These are phyloP conservation scores for Pygocentrus nattereri DNA, from an alignment of 2,797 vertebrate genomes.

Conservation along the genomic window DNA sequence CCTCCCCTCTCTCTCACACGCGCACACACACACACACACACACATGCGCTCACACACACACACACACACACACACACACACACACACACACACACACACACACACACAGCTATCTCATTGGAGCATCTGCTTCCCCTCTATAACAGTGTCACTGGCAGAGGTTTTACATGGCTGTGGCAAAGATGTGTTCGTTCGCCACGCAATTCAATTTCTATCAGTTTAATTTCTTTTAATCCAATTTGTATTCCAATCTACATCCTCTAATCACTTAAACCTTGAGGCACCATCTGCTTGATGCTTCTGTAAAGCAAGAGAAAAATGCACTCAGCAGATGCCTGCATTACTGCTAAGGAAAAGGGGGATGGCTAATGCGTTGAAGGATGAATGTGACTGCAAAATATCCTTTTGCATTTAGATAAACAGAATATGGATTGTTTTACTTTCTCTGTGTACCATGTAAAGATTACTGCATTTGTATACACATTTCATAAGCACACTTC, in stretches of 20 bases:
- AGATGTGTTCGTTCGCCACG: conserved; percentile 82
- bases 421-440: not conserved
- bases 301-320: conserved; percentile 72
- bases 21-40: too few species aligned
- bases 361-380: conserved; percentile 42
- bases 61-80: not conserved
- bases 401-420: not conserved
- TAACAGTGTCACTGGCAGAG: conserved; percentile 86
- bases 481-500: not conserved
- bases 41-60: too few species aligned
- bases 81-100: too few species aligned
- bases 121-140: conserved; percentile 94
- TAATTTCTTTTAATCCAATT: conserved; percentile 99
- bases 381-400: conserved; percentile 62
- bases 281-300: conserved; percentile 91
- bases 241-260: conserved; percentile 98
- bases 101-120: conserved; percentile 84
- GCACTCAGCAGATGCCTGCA: conserved; percentile 91
- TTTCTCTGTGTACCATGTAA: not conserved
- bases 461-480: not conserved
- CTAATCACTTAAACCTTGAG: conserved; percentile 98
- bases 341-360: conserved; percentile 82
- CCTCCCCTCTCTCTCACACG: too few species aligned
- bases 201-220: conserved; percentile 98
- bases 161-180: conserved; percentile 61